Evolutionary conservation across 2,113 vertebrate species (phyloP).

Genomic region (Gobius niger): DNA sequence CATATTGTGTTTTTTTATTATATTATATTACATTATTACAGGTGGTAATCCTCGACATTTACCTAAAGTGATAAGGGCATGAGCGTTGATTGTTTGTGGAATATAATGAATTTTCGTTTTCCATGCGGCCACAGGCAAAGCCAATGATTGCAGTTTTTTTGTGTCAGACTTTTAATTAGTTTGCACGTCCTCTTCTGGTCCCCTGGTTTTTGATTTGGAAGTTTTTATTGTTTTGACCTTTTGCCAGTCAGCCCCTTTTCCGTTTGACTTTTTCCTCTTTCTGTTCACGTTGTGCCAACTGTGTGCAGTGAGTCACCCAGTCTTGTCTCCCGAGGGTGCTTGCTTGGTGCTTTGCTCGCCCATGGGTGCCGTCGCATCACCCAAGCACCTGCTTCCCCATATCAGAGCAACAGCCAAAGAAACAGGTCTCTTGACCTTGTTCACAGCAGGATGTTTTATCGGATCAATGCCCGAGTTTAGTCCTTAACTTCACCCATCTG

Average conservation of each 20-base stretch:
- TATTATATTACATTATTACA: too few relatives aligned
- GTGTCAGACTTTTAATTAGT: neutral
- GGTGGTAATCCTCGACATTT: too few relatives aligned
- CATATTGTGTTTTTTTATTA: too few relatives aligned
- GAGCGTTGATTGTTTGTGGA: too few relatives aligned
- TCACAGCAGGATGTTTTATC: conserved; percentile 36
- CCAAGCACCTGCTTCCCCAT: conserved; percentile 63
- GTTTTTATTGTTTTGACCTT: conserved; percentile 44
- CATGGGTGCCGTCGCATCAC: conserved; percentile 38
- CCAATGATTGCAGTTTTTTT: neutral
- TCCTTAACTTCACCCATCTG: conserved; percentile 60
- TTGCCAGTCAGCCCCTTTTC: conserved; percentile 16
- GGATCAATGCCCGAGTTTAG: conserved; percentile 50
- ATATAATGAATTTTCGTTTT: neutral
- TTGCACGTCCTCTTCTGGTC: neutral
- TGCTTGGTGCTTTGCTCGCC: conserved; percentile 26
- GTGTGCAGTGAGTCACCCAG: neutral
- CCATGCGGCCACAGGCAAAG: neutral
- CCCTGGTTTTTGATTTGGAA: neutral
- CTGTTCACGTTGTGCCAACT: conserved; percentile 51
- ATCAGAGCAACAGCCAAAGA: conserved; percentile 18
- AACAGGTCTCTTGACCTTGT: conserved; percentile 40
- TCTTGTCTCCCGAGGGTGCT: conserved; percentile 7
- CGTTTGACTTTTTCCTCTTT: conserved; percentile 11
- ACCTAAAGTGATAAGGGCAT: too few relatives aligned